Evolutionary conservation across 2,113 vertebrate species (phyloP).

Genomic region (Perca fluviatilis): DNA sequence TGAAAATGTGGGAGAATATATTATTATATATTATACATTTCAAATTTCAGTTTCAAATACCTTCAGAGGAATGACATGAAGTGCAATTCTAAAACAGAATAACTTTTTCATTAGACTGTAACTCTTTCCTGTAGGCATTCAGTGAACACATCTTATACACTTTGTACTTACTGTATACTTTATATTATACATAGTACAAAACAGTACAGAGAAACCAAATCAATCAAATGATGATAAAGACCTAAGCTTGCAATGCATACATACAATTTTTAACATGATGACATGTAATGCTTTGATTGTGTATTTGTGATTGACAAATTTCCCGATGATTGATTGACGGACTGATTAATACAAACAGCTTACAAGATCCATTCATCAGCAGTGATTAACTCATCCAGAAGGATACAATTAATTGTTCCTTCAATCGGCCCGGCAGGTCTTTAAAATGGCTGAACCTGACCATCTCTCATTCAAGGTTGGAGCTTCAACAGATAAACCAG

Average conservation of each 20-base stretch:
- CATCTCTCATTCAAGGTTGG: constrained; percentile 2
- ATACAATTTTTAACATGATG: background rate
- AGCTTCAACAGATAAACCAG: constrained; percentile 8
- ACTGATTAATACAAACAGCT: constrained; percentile 20
- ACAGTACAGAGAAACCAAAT: background rate
- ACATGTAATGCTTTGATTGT: background rate
- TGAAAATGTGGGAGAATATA: background rate
- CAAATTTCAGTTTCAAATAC: background rate
- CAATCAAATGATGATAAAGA: background rate
- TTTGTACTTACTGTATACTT: background rate
- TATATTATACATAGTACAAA: background rate
- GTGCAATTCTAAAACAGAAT: background rate
- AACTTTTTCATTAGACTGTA: background rate
- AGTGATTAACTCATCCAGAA: constrained; percentile 13
- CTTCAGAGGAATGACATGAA: too few species aligned
- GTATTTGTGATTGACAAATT: constrained; percentile 14
- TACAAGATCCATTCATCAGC: constrained; percentile 34
- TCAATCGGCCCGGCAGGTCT: background rate
- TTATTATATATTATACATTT: background rate
- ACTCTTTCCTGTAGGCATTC: background rate
- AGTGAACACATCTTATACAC: background rate
- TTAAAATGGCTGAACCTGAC: constrained; percentile 43
- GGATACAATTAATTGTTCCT: constrained; percentile 14
- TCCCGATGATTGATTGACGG: background rate
- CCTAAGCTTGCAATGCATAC: background rate